phyloP scores from a whole-genome alignment of 2,888 invertebrate species.

The Argyresthia goedartella region DNA sequence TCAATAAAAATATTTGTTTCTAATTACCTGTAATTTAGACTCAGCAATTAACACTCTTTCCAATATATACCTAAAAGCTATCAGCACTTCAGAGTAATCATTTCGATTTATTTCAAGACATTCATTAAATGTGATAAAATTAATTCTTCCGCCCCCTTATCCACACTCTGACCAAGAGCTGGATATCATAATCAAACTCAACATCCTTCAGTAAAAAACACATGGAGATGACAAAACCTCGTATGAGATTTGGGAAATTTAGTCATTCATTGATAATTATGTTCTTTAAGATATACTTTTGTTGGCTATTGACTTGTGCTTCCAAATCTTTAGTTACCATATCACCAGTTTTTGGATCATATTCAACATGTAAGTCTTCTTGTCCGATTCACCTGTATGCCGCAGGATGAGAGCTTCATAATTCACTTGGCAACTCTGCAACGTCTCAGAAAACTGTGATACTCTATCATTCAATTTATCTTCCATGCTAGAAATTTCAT shows the following conservation, averaged over 20 bases:
- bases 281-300: constrained; percentile 51
- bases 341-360: constrained; percentile 38
- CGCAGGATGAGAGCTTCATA: constrained; percentile 40
- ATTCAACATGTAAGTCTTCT: constrained; percentile 44
- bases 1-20: too few species aligned
- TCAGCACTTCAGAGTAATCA: constrained; percentile 30
- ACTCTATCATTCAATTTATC: constrained; percentile 35
- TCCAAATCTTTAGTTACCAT: constrained; percentile 43
- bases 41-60: constrained; percentile 38
- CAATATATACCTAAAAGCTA: constrained; percentile 26
- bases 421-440: constrained; percentile 22
- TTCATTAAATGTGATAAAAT: too few species aligned
- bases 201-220: constrained; percentile 40
- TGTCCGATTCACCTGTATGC: constrained; percentile 42
- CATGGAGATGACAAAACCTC: constrained; percentile 46
- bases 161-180: too few species aligned
- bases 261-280: constrained; percentile 37
- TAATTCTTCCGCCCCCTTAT: too few species aligned
- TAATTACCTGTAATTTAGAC: constrained; percentile 36
- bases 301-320: constrained; percentile 44
- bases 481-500: constrained; percentile 29
- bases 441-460: constrained; percentile 26
- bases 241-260: constrained; percentile 47
- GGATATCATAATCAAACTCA: constrained; percentile 42
- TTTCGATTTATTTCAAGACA: constrained; percentile 27